Evolutionary conservation across 2,113 vertebrate genomes (phyloP).

Genomic region (Circaetus cinerascens): DNA sequence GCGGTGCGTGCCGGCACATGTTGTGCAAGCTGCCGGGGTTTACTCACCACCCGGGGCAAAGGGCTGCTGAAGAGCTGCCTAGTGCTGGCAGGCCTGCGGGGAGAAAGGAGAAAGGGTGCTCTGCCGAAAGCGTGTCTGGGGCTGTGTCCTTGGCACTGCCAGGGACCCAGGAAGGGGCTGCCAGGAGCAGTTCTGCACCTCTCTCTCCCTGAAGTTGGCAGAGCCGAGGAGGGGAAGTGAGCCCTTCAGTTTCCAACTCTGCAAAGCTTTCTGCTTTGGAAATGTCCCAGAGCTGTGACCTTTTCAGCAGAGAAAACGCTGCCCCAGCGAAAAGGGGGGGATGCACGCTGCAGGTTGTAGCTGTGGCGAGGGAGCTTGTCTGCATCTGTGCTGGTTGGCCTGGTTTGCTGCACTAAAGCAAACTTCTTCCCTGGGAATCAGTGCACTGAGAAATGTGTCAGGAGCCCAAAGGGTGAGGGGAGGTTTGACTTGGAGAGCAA

Average conservation of each 20-base stretch:
- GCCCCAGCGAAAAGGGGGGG: not conserved
- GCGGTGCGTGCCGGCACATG: fast-evolving
- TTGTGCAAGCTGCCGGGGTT: not conserved
- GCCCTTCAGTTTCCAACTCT: not conserved
- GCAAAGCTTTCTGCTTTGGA: not conserved
- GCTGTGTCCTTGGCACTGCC: not conserved
- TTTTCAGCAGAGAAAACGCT: not conserved
- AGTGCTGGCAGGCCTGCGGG: not conserved
- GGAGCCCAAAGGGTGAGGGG: not conserved
- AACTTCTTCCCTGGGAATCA: not conserved
- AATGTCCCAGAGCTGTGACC: not conserved
- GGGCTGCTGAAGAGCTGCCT: not conserved
- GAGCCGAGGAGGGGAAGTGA: not conserved
- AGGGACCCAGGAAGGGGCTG: not conserved
- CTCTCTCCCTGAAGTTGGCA: not conserved
- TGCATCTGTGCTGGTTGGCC: not conserved
- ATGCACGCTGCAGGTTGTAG: fast-evolving
- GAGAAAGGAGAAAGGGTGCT: not conserved
- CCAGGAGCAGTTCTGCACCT: not conserved
- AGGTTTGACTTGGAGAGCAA: not conserved
- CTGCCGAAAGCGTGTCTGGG: not conserved
- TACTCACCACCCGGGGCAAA: not conserved
- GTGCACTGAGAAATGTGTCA: not conserved
- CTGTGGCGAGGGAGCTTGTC: not conserved
- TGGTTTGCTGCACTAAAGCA: not conserved